Conservation (phyloP, 23 tunicate genomes). For the Phallusia fumigata region DNA sequence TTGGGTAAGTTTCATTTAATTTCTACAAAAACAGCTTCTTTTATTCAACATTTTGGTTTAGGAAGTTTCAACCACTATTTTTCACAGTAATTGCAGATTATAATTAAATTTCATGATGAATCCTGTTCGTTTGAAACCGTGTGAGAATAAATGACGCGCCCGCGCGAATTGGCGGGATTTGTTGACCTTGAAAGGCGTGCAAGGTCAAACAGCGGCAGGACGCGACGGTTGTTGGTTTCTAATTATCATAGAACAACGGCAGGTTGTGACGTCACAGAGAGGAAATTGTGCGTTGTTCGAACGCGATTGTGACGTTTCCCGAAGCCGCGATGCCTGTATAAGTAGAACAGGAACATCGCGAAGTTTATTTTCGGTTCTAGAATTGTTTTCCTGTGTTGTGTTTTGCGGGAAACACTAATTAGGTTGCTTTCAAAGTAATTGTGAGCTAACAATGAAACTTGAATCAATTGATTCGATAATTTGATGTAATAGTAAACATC, state of each 20-base stretch:
- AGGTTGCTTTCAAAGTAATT: not conserved
- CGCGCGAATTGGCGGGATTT: not conserved
- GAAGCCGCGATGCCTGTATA: too few relatives aligned
- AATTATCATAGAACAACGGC: not conserved
- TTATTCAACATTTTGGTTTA: too few relatives aligned
- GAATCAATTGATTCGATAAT: not conserved
- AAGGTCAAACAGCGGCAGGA: not conserved
- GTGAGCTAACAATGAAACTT: not conserved
- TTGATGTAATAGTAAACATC: not conserved
- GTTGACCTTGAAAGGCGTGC: conserved; percentile 1
- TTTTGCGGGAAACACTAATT: not conserved
- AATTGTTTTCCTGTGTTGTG: not conserved
- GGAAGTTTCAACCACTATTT: too few relatives aligned
- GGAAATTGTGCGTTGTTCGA: not conserved
- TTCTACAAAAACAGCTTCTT: too few relatives aligned
- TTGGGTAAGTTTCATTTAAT: conserved; percentile 48
- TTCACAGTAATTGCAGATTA: too few relatives aligned
- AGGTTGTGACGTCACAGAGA: not conserved
- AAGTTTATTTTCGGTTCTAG: not conserved
- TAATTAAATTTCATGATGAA: too few relatives aligned
- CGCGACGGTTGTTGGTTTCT: not conserved
- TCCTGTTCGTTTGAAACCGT: too few relatives aligned
- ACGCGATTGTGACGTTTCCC: too few relatives aligned
- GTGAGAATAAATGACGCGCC: not conserved
- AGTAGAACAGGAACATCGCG: not conserved